Percentiles rank a stretch among this genome's conserved stretches.
These are phyloP conservation scores for Ammospiza maritima DNA, from an alignment of 2,797 vertebrate genomes.

Conservation along the genomic window DNA sequence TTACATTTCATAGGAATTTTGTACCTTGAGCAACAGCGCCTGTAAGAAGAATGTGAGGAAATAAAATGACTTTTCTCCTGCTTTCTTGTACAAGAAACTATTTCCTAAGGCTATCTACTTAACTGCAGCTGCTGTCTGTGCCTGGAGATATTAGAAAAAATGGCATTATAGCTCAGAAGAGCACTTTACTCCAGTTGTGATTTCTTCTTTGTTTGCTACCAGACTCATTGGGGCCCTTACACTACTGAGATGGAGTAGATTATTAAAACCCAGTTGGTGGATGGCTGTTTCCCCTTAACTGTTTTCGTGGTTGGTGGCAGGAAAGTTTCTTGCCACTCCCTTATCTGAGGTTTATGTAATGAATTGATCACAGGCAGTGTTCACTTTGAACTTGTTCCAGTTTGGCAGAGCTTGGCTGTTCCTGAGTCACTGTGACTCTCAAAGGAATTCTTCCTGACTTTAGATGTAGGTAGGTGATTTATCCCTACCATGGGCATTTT, in stretches of 20 bases:
- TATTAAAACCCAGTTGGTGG: neutral
- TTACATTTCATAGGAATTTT: neutral
- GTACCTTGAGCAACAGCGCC: neutral
- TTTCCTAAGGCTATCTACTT: conserved; percentile 43
- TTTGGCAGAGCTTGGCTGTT: neutral
- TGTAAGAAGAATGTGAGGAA: neutral
- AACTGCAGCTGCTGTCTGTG: conserved; percentile 18
- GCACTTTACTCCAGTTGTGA: neutral
- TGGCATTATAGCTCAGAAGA: neutral
- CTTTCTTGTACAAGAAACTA: neutral
- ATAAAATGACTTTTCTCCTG: neutral
- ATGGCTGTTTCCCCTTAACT: conserved; percentile 9
- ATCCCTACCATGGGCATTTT: neutral
- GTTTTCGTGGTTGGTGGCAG: conserved; percentile 43
- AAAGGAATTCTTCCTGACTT: conserved; percentile 6
- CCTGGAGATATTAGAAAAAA: neutral
- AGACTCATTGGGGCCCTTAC: neutral
- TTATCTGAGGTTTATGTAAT: conserved; percentile 48
- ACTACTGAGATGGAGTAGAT: neutral
- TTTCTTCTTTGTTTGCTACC: conserved; percentile 9
- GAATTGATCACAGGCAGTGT: conserved; percentile 25
- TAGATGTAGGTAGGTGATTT: neutral
- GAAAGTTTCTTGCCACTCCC: conserved; percentile 50
- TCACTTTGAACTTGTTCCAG: conserved; percentile 47
- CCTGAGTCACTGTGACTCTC: neutral